Base-by-base conservation (phyloP, 2,113 vertebrate species). In the Syngnathus typhle region DNA sequence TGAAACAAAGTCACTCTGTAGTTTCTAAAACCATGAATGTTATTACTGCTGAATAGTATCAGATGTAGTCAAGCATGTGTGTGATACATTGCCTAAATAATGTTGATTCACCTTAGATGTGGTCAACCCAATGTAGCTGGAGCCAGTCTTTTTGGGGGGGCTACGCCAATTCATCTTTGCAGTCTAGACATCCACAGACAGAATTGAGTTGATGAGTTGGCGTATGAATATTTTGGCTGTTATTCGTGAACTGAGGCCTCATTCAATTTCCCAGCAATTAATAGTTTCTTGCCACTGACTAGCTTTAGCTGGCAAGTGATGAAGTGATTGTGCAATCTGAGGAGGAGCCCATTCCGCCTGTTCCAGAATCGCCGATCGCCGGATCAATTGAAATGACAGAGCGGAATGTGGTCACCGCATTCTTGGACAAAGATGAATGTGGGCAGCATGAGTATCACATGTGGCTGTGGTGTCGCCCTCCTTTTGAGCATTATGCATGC, bases 111-210 rank as follows among this genome's bases (percentile, higher is more conserved):
- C 51, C 64, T 67, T 69, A 60, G 66, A 80, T 78, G 76, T 78
- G 77, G 77, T 79, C 78, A 77, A 84, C 74, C 55, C 58, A 78
- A 74, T 41, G 44, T 81, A 60, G 58, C 44, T 60, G 62, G 10
- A 64, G 56, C 59, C 36, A 8, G 68, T 72, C 64, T 77, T 67
- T 81, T 76, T 65, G 70, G 66, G 39, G 27, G 85, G 83, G 78
- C 84, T 69, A 4, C 11, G 74, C 61, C 69, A 74, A 74, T 77
- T 80, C 72, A 77, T 75, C 59, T 73, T 65, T 80, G 60, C 71
- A 76, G 82, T 73, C 79, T 82, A 76, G 77, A 88, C 79, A 76
- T 70, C 63, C 52, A n/a, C n/a, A 72, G 73, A 68, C 58, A 65
- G 56, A 69, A 56, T 60, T 70, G 59, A 12, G 41, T 46, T 60